Base-by-base conservation (phyloP, 2,797 vertebrate genomes). In the Margarornis squamiger region DNA sequence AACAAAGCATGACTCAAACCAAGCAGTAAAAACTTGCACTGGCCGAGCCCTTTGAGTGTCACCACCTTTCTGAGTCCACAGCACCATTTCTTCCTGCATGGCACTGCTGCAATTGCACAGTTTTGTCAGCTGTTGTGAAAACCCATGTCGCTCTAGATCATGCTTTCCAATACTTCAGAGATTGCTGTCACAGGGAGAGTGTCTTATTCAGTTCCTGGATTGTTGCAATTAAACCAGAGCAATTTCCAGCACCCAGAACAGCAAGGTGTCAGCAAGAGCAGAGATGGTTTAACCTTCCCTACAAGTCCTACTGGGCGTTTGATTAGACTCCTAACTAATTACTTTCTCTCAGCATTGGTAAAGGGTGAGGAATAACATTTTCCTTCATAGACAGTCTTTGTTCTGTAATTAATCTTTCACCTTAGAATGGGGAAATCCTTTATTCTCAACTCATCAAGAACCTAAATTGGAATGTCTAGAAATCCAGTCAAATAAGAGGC, bases 381-480 rank as follows among this genome's bases (percentile, higher is more conserved):
- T 85, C 83, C 68, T 94, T 95, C 66, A 41, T 17, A 63, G 82
- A 57, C 62, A 77, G 34, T 80, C 72, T 92, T 95, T 80, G 61
- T 86, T 88, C 90, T 90, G 90, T 95, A 95, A 95, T 96, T 95
- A 95, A 90, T 96, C 86, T 94, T 89, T 93, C 85, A 14, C 2
- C 66, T 83, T 91, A 83, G 93, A 83, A 75, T 74, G 61, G 85
- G 85, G 85, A 95, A 88, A 92, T 83, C 54, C 94, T 93, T 91
- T 95, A 74, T 83, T 92, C 90, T 95, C 85, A 90, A 26, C 34
- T 90, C 57, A 49, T 90, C 91, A 83, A 85, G 91, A 91, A 74
- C 65, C 10, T 91, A 95, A 95, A 93, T 83, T 91, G 66, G 45
- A 95, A 95, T 68, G 82, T 92, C 93, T 92, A 74, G 85, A 92